Base-by-base conservation (phyloP, 1,140 invertebrate species). In the Alviniconcha marisindica region DNA sequence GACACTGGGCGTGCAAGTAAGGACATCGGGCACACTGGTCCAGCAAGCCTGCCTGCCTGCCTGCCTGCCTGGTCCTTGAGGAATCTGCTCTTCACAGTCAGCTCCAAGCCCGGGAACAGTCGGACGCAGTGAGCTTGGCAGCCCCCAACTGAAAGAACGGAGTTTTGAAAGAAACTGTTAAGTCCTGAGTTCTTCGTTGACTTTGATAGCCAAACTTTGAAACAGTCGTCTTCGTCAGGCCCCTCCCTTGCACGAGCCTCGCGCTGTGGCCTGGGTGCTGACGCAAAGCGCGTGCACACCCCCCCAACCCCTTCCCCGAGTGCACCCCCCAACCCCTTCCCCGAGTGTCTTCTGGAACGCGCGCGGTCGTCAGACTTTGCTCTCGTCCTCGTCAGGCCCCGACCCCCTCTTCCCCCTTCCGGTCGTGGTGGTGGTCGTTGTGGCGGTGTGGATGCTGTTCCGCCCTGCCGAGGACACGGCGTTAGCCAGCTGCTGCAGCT, bases 381-480 rank as follows among this genome's bases (percentile, higher is more conserved):
- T 87, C 77, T 87, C 86, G 66, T 85, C 86, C 33, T 87, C 84
- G 5, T 85, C 82, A 7, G 83, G 73, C 0, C 80, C 80, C n/a
- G 78, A 80, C 33, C 84, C 83, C 48, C 66, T 79, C 44, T 85
- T 85, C 54, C 71, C 74, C 10, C 69, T 66, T 1, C 24, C 40
- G 15, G 33, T 12, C 21, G 44, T 44, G 21, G 21, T 71, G 3
- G 48, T 51, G 31, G 56, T 66, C 28, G 79, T 74, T 42, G 76
- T 36, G 14, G 66, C 21, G n/a, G 69, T 76, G 31, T 54, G 21
- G 56, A 31, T 66, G 31, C n/a, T 48, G n/a, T 18, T 44, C 14
- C 56, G 28, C 2, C 28, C 48, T n/a, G 28, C 54, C 15, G 63
- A n/a, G 2, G 31, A 33, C n/a, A 74, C 31, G n/a, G 63, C 51